Percentiles rank a stretch among this genome's conserved stretches.
These are phyloP conservation scores for Synchiropus splendidus DNA, from an alignment of 2,113 vertebrate genomes.

Conservation along the genomic window DNA sequence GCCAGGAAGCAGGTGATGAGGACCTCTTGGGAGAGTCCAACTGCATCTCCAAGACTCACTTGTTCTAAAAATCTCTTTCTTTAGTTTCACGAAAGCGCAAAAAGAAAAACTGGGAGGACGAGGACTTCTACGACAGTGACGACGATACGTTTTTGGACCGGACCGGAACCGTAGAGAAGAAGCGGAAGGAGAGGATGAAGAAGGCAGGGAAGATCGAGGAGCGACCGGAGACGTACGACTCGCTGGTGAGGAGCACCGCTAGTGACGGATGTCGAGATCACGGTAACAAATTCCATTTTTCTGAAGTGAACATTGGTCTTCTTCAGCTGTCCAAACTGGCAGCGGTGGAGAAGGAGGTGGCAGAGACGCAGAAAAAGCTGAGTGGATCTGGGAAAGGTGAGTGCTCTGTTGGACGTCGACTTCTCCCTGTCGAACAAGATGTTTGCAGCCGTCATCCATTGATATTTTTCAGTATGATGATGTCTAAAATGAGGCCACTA, in stretches of 20 bases:
- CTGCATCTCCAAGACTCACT: too few relatives aligned
- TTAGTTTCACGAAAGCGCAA: slow-evolving; percentile 92
- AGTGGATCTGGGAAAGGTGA: slow-evolving; percentile 75
- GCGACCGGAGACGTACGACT: slow-evolving; percentile 83
- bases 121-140: slow-evolving; percentile 96
- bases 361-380: slow-evolving; percentile 79
- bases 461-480: too few relatives aligned
- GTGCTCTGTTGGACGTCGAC: slow-evolving; percentile 2
- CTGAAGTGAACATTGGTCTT: neutral
- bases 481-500: too few relatives aligned
- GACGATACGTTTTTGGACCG: slow-evolving; percentile 94
- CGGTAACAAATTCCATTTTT: too few relatives aligned
- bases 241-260: slow-evolving; percentile 69
- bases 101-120: slow-evolving; percentile 95
- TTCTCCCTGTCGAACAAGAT: too few relatives aligned
- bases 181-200: slow-evolving; percentile 89
- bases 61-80: too few relatives aligned
- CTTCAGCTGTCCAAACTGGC: slow-evolving; percentile 78
- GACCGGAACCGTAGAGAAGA: slow-evolving; percentile 88
- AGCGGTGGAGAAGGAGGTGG: slow-evolving; percentile 78
- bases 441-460: too few relatives aligned
- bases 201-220: slow-evolving; percentile 92
- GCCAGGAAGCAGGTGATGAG: slow-evolving; percentile 87
- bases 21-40: neutral
- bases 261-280: too few relatives aligned